Conservation (phyloP, 1,140 invertebrate species). For the Luehdorfia chinensis region DNA sequence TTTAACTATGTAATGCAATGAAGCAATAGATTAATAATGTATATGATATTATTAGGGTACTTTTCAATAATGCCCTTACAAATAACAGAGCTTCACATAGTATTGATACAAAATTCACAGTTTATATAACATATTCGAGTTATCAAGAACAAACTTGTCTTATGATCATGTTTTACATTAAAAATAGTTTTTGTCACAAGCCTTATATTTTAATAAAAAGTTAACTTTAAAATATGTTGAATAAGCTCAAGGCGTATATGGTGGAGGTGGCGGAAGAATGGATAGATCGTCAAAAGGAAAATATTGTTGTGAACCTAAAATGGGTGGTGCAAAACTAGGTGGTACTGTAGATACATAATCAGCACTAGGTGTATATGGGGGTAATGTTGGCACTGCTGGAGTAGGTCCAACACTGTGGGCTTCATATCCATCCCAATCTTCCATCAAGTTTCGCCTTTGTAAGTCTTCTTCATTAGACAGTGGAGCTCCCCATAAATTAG, state of each 20-base stretch:
- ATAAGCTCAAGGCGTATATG: slow-evolving; percentile 75
- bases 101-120: no score
- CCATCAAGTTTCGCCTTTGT: slow-evolving; percentile 62
- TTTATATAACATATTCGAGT: slow-evolving; percentile 3
- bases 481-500: slow-evolving; percentile 67
- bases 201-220: slow-evolving; percentile 5
- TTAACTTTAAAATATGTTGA: neutral
- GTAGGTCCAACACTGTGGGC: slow-evolving; percentile 63
- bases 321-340: slow-evolving; percentile 57
- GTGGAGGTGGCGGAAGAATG: slow-evolving; percentile 72
- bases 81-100: no score
- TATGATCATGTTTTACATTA: neutral
- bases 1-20: no score
- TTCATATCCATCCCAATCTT: slow-evolving; percentile 69
- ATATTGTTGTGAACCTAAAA: slow-evolving; percentile 63
- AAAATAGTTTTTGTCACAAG: slow-evolving; percentile 1
- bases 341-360: slow-evolving; percentile 47
- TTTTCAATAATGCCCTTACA: no score
- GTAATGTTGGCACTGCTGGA: slow-evolving; percentile 54
- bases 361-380: slow-evolving; percentile 64
- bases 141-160: neutral
- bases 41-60: no score
- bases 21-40: no score
- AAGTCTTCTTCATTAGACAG: slow-evolving; percentile 60
- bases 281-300: slow-evolving; percentile 72